phyloP scores from a whole-genome alignment of 2,888 invertebrate genomes.

The Lasioglossum figueresi region DNA sequence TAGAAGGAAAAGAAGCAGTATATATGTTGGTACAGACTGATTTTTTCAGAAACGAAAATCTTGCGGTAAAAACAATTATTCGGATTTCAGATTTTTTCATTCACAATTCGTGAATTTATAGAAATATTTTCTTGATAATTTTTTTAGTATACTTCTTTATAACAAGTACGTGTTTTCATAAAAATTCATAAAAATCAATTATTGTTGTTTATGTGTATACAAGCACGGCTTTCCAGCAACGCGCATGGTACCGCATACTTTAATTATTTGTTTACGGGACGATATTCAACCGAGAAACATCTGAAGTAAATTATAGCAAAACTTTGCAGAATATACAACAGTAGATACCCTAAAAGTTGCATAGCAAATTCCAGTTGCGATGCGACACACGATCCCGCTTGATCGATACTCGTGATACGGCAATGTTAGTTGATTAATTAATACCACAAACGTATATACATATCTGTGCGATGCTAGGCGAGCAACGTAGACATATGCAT shows the following conservation, averaged over 20 bases:
- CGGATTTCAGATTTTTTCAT: background rate
- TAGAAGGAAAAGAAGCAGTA: background rate
- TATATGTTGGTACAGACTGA: background rate
- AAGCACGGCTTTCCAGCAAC: background rate
- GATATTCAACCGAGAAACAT: background rate
- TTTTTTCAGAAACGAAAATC: background rate
- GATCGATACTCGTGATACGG: background rate
- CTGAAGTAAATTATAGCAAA: background rate
- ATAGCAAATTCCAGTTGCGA: background rate
- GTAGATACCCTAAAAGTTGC: background rate
- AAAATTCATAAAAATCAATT: background rate
- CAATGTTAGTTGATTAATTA: slow-evolving; percentile 12
- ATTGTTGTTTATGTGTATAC: background rate
- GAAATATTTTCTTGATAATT: background rate
- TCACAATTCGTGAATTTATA: background rate
- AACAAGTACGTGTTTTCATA: background rate
- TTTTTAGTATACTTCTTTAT: background rate
- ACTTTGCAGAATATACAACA: too few species aligned
- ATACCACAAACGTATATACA: background rate
- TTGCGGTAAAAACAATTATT: background rate
- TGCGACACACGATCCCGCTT: background rate
- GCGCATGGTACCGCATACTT: background rate
- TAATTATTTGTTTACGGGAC: background rate
- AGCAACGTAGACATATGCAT: background rate
- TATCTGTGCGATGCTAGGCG: background rate